Evolutionary conservation across 2,797 vertebrate species (phyloP).

Genomic region (Betta splendens): DNA sequence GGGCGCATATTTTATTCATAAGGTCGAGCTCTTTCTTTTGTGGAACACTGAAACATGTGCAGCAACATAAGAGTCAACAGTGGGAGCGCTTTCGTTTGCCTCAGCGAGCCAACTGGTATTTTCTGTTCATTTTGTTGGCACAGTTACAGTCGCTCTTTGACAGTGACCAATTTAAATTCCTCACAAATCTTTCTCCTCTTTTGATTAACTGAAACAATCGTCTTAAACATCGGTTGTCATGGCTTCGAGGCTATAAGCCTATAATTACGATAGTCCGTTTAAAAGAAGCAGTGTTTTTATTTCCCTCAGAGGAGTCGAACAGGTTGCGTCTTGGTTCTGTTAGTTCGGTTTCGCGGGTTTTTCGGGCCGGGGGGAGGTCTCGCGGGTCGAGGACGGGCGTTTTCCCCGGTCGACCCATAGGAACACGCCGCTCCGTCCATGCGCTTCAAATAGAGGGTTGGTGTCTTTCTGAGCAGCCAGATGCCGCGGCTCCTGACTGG

Average conservation of each 20-base stretch:
- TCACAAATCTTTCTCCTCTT: slow-evolving; percentile 39
- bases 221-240: slow-evolving; percentile 72
- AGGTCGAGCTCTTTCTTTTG: background rate
- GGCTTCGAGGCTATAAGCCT: slow-evolving; percentile 61
- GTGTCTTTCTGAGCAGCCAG: slow-evolving; percentile 67
- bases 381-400: slow-evolving; percentile 52
- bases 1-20: too few species aligned
- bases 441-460: slow-evolving; percentile 75
- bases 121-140: slow-evolving; percentile 60
- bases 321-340: slow-evolving; percentile 1
- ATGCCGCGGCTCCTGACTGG: slow-evolving; percentile 80
- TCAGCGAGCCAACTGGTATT: slow-evolving; percentile 28
- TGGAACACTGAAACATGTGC: slow-evolving; percentile 17
- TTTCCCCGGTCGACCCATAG: slow-evolving; percentile 50
- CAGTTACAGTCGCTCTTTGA: slow-evolving; percentile 23
- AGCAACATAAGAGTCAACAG: slow-evolving; percentile 6
- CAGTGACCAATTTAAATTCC: slow-evolving; percentile 57
- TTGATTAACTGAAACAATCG: slow-evolving; percentile 59
- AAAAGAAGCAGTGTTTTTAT: slow-evolving; percentile 58
- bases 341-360: slow-evolving; percentile 4
- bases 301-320: slow-evolving; percentile 59
- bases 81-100: slow-evolving; percentile 14
- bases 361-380: slow-evolving; percentile 34
- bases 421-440: slow-evolving; percentile 62
- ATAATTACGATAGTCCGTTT: slow-evolving; percentile 70